These are phyloP conservation scores for Vultur gryphus DNA, from an alignment of 2,797 vertebrate species.

Conservation along the genomic window DNA sequence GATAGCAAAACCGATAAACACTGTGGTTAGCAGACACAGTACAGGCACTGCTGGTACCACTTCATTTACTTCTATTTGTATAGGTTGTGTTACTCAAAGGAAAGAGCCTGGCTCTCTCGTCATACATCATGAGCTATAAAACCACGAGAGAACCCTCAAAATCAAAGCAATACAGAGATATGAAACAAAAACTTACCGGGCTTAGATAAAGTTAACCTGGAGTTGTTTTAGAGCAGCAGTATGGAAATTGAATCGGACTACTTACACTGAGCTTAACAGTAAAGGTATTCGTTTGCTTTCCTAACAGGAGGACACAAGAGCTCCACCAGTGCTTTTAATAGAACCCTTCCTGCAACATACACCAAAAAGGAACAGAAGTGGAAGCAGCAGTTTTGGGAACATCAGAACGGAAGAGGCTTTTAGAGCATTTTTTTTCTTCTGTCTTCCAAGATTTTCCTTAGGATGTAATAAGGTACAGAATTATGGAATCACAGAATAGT, in stretches of 20 bases:
- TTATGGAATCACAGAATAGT: neutral
- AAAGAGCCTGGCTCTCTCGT: neutral
- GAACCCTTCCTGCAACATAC: neutral
- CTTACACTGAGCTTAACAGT: neutral
- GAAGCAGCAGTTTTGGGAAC: neutral
- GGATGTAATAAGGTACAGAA: neutral
- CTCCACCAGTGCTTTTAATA: neutral
- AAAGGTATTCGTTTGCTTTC: neutral
- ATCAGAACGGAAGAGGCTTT: neutral
- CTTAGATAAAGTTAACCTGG: neutral
- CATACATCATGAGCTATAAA: neutral
- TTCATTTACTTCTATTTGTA: neutral
- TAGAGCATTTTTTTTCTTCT: neutral
- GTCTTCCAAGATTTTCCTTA: neutral
- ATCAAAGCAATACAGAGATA: neutral
- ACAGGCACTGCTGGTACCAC: neutral
- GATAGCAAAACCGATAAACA: neutral
- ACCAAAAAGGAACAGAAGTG: accelerated
- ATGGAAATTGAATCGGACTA: neutral
- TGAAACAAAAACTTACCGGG: neutral
- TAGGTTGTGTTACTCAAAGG: neutral
- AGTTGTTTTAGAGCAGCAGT: neutral
- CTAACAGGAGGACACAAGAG: neutral
- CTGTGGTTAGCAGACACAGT: neutral
- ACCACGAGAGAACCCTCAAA: neutral